A percentile compares a stretch with the other conserved stretches of the same genome.
phyloP scores from a whole-genome alignment of 2,797 vertebrate species.

The Cuculus canorus region DNA sequence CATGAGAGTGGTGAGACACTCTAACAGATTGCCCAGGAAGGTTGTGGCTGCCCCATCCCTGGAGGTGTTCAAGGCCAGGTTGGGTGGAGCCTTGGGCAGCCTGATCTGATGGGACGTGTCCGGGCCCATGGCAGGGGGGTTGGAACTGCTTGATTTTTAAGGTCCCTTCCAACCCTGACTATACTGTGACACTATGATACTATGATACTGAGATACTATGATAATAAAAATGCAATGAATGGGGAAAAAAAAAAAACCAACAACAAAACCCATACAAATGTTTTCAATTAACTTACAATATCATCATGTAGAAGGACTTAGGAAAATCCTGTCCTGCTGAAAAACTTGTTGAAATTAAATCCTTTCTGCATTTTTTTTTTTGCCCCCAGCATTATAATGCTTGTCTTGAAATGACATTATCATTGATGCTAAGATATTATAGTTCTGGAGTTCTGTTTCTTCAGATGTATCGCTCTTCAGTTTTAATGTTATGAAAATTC shows the following conservation, averaged over 20 bases:
- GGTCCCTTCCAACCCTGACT: too few species aligned
- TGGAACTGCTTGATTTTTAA: too few species aligned
- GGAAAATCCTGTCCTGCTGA: neutral
- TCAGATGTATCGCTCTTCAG: constrained; percentile 19
- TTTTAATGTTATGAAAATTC: constrained; percentile 6
- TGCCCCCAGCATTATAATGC: constrained; percentile 1
- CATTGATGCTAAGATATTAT: constrained; percentile 55
- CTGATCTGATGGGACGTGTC: too few species aligned
- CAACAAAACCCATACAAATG: too few species aligned
- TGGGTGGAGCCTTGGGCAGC: too few species aligned
- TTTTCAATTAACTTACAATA: constrained; percentile 31
- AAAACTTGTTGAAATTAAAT: constrained; percentile 28
- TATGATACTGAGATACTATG: too few species aligned
- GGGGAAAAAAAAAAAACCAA: neutral
- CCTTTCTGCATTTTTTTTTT: constrained; percentile 15
- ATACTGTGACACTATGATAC: too few species aligned
- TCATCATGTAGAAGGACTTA: neutral
- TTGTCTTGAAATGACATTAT: constrained; percentile 61
- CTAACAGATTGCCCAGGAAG: too few species aligned
- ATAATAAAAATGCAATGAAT: neutral
- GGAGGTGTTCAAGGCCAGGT: too few species aligned
- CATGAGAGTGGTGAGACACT: too few species aligned
- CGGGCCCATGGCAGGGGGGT: too few species aligned
- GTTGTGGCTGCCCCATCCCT: too few species aligned
- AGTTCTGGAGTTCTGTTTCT: constrained; percentile 40